Conservation (phyloP, 2,113 vertebrate genomes). For the Capreolus pygargus region DNA sequence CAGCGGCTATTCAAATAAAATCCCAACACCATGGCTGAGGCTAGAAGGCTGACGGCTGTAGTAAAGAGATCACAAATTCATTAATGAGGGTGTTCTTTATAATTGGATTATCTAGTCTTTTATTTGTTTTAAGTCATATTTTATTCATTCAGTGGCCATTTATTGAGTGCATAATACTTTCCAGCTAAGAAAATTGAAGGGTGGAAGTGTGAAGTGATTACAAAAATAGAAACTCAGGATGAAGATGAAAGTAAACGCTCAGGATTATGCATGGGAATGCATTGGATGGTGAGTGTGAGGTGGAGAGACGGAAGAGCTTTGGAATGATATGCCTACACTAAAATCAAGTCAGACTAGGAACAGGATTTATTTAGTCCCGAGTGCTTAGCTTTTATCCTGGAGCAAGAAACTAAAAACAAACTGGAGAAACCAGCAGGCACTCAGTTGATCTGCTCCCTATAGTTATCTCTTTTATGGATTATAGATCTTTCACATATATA, state of each 20-base stretch:
- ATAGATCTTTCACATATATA: neutral
- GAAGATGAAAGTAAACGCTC: neutral
- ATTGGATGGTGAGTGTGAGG: too few relatives aligned
- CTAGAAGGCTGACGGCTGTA: neutral
- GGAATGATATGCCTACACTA: accelerated
- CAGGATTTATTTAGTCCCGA: neutral
- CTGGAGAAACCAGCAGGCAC: neutral
- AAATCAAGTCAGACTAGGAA: neutral
- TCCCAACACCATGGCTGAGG: neutral
- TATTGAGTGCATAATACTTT: neutral
- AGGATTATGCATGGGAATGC: neutral
- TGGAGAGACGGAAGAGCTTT: neutral
- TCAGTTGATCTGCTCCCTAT: neutral
- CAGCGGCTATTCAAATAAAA: neutral
- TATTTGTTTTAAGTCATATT: neutral
- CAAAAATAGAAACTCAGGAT: neutral
- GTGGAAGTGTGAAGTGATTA: neutral
- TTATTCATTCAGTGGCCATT: neutral
- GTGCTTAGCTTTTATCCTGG: neutral
- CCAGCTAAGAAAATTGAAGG: neutral
- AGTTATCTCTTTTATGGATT: neutral
- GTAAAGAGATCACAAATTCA: neutral
- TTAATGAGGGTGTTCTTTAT: neutral
- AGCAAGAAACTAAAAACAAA: neutral
- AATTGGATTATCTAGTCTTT: constrained; percentile 15